phyloP scores from a whole-genome alignment of 2,888 invertebrate species.

The Ectemnius cavifrons region DNA sequence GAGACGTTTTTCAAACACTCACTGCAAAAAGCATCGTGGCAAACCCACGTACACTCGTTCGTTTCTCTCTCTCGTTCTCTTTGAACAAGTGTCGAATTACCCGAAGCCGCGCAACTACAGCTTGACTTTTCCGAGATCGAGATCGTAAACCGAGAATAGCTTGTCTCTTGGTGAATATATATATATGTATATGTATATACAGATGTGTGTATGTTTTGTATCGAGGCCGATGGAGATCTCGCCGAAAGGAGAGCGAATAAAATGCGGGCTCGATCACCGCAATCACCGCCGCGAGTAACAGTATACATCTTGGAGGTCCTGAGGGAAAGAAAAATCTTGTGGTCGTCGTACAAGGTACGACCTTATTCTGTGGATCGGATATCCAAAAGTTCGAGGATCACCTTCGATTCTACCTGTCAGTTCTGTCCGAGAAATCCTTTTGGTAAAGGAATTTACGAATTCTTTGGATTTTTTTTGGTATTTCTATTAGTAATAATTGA shows the following conservation, averaged over 20 bases:
- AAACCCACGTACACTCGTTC: too few species aligned
- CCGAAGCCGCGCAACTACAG: too few species aligned
- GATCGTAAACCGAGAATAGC: too few species aligned
- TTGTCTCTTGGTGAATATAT: too few species aligned
- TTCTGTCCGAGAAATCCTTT: not conserved
- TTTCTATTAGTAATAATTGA: too few species aligned
- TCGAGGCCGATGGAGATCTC: not conserved
- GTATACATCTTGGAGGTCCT: conserved; percentile 55
- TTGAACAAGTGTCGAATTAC: too few species aligned
- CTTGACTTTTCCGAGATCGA: too few species aligned
- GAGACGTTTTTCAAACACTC: too few species aligned
- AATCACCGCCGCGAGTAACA: conserved; percentile 62
- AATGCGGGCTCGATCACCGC: conserved; percentile 42
- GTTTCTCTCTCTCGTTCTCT: too few species aligned
- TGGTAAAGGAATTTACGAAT: not conserved
- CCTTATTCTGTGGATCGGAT: conserved; percentile 59
- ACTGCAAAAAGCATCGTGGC: too few species aligned
- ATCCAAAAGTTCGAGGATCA: conserved; percentile 47
- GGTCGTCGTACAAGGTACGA: conserved; percentile 51
- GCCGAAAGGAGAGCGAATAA: conserved; percentile 16
- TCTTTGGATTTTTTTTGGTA: too few species aligned
- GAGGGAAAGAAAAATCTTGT: conserved; percentile 61
- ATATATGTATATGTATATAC: too few species aligned
- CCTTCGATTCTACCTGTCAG: conserved; percentile 15
- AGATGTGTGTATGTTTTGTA: not conserved